phyloP scores from a whole-genome alignment of 2,797 vertebrate species.

The Gymnoscopelus braueri region DNA sequence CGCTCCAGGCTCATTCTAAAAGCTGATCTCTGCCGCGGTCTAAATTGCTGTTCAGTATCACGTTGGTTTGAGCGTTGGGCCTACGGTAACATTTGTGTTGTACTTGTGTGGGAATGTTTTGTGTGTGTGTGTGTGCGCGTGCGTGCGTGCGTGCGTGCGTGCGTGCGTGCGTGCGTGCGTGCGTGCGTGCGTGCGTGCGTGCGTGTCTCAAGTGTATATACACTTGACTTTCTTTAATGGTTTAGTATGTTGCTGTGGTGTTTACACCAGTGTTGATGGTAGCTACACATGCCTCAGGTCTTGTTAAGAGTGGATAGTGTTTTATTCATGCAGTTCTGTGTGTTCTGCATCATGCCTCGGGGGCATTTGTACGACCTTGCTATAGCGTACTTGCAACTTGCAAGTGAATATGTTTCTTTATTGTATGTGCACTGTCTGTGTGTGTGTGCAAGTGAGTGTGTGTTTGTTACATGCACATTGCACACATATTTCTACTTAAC shows the following conservation, averaged over 20 bases:
- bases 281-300: conserved; percentile 25
- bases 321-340: conserved; percentile 60
- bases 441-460: neutral
- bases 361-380: conserved; percentile 45
- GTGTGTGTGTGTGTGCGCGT: conserved; percentile 7
- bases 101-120: conserved; percentile 5
- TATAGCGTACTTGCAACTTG: conserved; percentile 26
- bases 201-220: conserved; percentile 5
- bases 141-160: neutral
- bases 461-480: neutral
- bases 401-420: conserved; percentile 37
- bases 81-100: conserved; percentile 50
- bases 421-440: neutral
- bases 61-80: conserved; percentile 45
- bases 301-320: conserved; percentile 32
- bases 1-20: conserved; percentile 44
- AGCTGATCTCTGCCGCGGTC: conserved; percentile 55
- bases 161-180: neutral
- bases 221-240: conserved; percentile 22
- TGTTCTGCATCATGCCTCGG: conserved; percentile 47
- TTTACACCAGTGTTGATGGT: conserved; percentile 45
- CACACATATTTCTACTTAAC: no score
- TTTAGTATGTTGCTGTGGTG: conserved; percentile 34
- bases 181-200: neutral
- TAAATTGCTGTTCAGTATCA: conserved; percentile 54